phyloP scores from a whole-genome alignment of 2,888 invertebrate species.

The Petrophora chlorosata region DNA sequence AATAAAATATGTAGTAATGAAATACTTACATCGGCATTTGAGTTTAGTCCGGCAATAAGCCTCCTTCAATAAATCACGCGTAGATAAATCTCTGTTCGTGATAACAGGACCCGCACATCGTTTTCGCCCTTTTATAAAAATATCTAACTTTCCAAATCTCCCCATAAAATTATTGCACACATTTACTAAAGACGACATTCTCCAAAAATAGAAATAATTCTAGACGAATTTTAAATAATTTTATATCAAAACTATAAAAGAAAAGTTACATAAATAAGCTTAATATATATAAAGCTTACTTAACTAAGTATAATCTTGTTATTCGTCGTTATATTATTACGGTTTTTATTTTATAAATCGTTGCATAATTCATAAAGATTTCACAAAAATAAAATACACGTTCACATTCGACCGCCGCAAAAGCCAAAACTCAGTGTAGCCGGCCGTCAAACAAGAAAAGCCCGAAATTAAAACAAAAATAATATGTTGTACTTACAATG shows the following conservation, averaged over 20 bases:
- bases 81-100: slow-evolving; percentile 56
- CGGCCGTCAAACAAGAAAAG: too few relatives aligned
- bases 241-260: slow-evolving; percentile 29
- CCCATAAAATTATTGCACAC: slow-evolving; percentile 44
- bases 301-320: too few relatives aligned
- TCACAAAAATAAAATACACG: slow-evolving; percentile 23
- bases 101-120: slow-evolving; percentile 17
- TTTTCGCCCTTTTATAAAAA: slow-evolving; percentile 44
- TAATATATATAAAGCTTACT: slow-evolving; percentile 12
- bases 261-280: slow-evolving; percentile 15
- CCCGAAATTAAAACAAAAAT: too few relatives aligned
- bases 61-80: slow-evolving; percentile 77
- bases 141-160: slow-evolving; percentile 51
- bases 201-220: slow-evolving; percentile 25
- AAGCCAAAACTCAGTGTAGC: too few relatives aligned
- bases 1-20: background rate
- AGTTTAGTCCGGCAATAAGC: slow-evolving; percentile 87
- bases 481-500: too few relatives aligned
- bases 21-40: slow-evolving; percentile 88
- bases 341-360: slow-evolving; percentile 25
- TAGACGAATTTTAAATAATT: slow-evolving; percentile 14
- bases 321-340: too few relatives aligned
- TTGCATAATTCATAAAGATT: slow-evolving; percentile 48
- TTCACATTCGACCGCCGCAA: too few relatives aligned
- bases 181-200: slow-evolving; percentile 49